A percentile compares a stretch with the other conserved stretches of the same genome.
phyloP scores from a whole-genome alignment of 2,888 invertebrate species.

The Ochropleura leucogaster region DNA sequence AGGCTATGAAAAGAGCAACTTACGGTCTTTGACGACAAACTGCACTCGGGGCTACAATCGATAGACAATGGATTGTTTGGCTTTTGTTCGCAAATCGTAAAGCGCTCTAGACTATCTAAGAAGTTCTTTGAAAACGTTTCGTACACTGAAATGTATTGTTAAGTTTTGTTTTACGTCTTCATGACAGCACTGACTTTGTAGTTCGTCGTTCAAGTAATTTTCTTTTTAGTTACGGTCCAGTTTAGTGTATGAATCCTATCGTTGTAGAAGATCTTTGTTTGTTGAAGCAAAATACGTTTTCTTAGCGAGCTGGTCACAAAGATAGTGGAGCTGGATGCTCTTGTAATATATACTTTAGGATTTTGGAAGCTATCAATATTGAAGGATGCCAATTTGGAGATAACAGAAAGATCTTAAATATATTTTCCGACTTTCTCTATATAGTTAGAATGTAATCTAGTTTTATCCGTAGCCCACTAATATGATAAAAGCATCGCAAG shows the following conservation, averaged over 20 bases:
- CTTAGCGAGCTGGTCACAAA: constrained; percentile 19
- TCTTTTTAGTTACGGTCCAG: constrained; percentile 61
- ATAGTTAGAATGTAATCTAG: not conserved
- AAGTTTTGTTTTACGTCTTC: constrained; percentile 75
- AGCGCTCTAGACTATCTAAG: constrained; percentile 78
- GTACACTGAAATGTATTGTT: constrained; percentile 78
- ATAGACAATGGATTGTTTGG: constrained; percentile 88
- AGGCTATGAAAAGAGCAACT: constrained; percentile 75
- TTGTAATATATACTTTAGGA: constrained; percentile 27
- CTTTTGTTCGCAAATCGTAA: constrained; percentile 86
- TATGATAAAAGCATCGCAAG: too few relatives aligned
- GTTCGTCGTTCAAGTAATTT: constrained; percentile 68
- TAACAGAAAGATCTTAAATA: not conserved
- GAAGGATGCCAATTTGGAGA: constrained; percentile 12
- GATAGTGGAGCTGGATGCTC: constrained; percentile 25
- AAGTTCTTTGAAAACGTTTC: constrained; percentile 81
- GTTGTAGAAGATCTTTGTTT: constrained; percentile 55
- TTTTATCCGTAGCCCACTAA: not conserved
- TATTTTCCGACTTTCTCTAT: not conserved
- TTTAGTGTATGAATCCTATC: constrained; percentile 62
- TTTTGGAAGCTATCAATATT: constrained; percentile 24
- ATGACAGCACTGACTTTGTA: constrained; percentile 70
- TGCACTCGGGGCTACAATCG: constrained; percentile 85
- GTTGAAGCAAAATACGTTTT: constrained; percentile 53
- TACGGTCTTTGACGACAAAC: constrained; percentile 86